These are phyloP conservation scores for Ammodramus savannarum DNA, from an alignment of 2,113 vertebrate species.

Conservation along the genomic window DNA sequence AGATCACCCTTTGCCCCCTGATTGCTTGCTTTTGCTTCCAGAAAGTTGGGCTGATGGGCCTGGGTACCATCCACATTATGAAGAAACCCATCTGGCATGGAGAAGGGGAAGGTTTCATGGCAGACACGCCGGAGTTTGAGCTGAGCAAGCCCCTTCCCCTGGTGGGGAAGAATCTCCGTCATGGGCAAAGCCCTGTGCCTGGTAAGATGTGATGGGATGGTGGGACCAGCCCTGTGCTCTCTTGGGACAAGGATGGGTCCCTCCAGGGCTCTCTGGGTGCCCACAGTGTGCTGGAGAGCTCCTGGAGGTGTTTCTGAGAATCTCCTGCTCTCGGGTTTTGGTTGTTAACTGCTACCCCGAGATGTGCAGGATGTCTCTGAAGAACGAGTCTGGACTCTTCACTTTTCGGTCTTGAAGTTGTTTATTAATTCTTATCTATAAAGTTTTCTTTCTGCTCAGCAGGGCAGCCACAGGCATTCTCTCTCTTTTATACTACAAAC, in stretches of 20 bases:
- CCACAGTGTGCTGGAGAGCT: rapidly evolving
- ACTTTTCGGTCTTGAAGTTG: too few species aligned
- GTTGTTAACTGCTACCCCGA: too few species aligned
- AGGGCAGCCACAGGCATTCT: too few species aligned
- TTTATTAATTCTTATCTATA: too few species aligned
- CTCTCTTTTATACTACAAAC: too few species aligned
- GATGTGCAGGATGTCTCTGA: too few species aligned
- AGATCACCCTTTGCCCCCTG: background rate
- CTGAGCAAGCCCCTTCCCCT: background rate
- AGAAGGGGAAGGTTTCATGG: background rate
- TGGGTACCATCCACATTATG: background rate
- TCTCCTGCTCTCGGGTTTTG: background rate
- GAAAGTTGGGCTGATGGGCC: background rate
- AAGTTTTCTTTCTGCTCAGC: too few species aligned
- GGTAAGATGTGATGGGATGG: background rate
- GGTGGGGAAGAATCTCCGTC: background rate
- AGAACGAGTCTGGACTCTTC: too few species aligned
- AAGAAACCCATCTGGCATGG: background rate
- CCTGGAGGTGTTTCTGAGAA: background rate
- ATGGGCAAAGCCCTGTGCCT: background rate
- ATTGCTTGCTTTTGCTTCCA: background rate
- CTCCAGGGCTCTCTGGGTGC: background rate
- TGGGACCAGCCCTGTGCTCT: background rate
- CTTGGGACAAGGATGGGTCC: rapidly evolving
- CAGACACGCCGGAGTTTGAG: background rate